Base-by-base conservation (phyloP, 2,888 invertebrate genomes). In the Parnassius smintheus region DNA sequence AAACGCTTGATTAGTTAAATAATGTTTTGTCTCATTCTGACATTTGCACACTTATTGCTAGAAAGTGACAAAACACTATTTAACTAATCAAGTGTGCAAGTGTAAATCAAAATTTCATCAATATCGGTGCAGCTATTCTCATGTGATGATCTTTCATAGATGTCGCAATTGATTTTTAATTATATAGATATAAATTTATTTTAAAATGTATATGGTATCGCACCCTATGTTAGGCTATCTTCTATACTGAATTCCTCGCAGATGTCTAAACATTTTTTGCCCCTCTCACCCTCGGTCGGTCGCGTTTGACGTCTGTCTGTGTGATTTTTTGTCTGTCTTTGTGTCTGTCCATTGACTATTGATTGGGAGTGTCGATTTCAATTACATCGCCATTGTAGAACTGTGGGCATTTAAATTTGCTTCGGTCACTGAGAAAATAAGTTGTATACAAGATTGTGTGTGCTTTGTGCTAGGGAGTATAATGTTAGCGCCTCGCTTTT, bases 311-410 rank as follows among this genome's bases (percentile, higher is more conserved):
- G 55, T 63, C 42, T 50, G 58, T 49, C 61, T 22, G 45, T 65
- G 55, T 35, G 60, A 62, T 65, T 73, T 74, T 73, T 73, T 75
- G 70, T 66, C 61, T 62, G 61, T 67, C 67, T 66, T 61, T 68
- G 61, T 61, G 65, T 64, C 59, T 13, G 49, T 45, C 61, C 54
- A 62, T 59, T 63, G 65, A 68, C 72, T 69, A 74, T 77, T 73
- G 70, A 75, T 69, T 71, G 68, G 45, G 65, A 75, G 84, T 83
- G 80, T 84, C 78, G 80, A 80, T 81, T 85, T 82, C 85, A 85
- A 86, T 86, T 85, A 85, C 71, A 66, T 55, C 44, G 22, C 73
- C 68, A 80, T 83, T 83, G 81, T 83, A 62, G 62, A 64, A 58
- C 72, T 72, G 72, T 75, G 72, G 71, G 71, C 62, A 54, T 59